Evolutionary conservation across 2,888 invertebrate species (phyloP).

Genomic region (Ochropleura plecta): DNA sequence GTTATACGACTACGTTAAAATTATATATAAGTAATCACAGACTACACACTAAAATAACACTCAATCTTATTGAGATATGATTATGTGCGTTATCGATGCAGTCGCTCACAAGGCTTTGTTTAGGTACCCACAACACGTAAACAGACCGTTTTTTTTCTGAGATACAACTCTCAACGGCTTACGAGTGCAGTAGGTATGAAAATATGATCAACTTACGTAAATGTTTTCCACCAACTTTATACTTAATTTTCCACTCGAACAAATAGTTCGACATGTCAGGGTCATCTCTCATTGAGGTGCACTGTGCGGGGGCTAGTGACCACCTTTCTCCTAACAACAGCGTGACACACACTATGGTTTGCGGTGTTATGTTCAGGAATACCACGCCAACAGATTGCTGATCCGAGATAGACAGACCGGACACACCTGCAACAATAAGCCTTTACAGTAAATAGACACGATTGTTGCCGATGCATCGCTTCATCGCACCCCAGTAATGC

Average conservation of each 20-base stretch:
- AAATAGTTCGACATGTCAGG: conserved; percentile 72
- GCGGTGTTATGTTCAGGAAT: conserved; percentile 64
- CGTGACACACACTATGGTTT: conserved; percentile 71
- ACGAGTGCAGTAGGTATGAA: not conserved
- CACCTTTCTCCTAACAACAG: conserved; percentile 72
- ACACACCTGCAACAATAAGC: conserved; percentile 24
- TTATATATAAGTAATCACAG: no score
- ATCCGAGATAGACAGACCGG: conserved; percentile 14
- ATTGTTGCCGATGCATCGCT: not conserved
- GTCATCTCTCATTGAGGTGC: conserved; percentile 74
- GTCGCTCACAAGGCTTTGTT: no score
- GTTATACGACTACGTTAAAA: no score
- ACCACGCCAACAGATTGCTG: conserved; percentile 69
- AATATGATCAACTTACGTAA: conserved; percentile 57
- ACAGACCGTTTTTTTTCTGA: not conserved
- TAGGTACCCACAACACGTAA: not conserved
- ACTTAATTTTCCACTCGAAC: conserved; percentile 74
- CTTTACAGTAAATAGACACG: not conserved
- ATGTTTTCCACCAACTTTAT: conserved; percentile 55
- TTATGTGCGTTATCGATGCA: no score
- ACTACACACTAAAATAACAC: no score
- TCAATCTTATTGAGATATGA: no score
- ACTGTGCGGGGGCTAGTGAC: conserved; percentile 80
- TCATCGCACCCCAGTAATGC: no score
- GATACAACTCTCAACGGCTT: not conserved